These are phyloP conservation scores for Sarcophaga peregrina DNA, from an alignment of 1,140 invertebrate genomes.

Conservation along the genomic window DNA sequence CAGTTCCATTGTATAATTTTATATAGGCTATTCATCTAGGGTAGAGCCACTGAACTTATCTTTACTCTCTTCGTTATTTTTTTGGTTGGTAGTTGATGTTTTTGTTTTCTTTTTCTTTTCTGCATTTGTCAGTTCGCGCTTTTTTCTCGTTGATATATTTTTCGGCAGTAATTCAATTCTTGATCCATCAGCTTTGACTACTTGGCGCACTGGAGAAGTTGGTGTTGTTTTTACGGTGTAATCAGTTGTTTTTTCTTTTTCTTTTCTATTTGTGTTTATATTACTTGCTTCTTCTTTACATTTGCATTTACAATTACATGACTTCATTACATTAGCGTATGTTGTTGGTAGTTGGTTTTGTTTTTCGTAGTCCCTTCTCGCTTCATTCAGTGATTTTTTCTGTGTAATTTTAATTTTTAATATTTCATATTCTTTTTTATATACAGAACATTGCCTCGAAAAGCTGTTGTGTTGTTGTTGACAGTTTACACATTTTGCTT, in stretches of 20 bases:
- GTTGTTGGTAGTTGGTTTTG: too few relatives aligned
- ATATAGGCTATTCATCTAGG: not conserved
- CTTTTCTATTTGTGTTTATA: not conserved
- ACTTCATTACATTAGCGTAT: too few relatives aligned
- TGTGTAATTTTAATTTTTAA: slow-evolving; percentile 28
- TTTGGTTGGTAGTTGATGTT: too few relatives aligned
- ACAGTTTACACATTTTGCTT: not conserved
- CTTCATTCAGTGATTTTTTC: slow-evolving; percentile 13
- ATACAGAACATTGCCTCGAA: not conserved
- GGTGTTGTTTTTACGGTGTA: not conserved
- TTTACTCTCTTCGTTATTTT: not conserved
- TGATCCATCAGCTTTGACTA: not conserved
- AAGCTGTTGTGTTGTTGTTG: slow-evolving; percentile 31
- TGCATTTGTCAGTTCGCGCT: not conserved
- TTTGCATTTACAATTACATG: too few relatives aligned
- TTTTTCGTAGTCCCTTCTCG: not conserved
- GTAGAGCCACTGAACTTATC: not conserved
- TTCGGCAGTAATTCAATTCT: not conserved
- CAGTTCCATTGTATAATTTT: slow-evolving; percentile 29
- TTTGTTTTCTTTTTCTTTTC: not conserved
- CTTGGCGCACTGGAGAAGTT: not conserved
- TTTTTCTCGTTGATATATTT: slow-evolving; percentile 26
- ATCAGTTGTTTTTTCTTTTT: not conserved
- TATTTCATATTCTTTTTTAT: slow-evolving; percentile 28
- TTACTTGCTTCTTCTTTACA: too few relatives aligned